Evolutionary conservation across 2,888 invertebrate genomes (phyloP).

Genomic region (Latrodectus hesperus): DNA sequence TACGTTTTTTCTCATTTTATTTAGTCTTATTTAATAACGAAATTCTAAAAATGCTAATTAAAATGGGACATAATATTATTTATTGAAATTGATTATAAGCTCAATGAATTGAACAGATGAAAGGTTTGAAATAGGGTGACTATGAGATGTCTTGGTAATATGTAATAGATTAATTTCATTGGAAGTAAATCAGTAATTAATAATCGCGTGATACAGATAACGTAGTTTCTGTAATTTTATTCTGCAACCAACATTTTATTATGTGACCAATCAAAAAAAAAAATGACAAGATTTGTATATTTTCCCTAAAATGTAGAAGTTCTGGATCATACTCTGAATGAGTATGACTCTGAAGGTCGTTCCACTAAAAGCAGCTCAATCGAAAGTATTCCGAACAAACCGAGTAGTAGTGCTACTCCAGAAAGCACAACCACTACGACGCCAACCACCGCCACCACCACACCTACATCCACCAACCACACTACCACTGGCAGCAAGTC

Average conservation of each 20-base stretch:
- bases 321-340: conserved; percentile 73
- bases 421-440: conserved; percentile 47
- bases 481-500: background rate
- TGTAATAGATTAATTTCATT: too few species aligned
- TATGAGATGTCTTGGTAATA: too few species aligned
- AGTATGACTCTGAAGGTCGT: conserved; percentile 71
- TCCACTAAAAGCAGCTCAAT: conserved; percentile 71
- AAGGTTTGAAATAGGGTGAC: too few species aligned
- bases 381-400: conserved; percentile 70
- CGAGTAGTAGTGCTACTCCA: conserved; percentile 70
- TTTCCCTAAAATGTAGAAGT: conserved; percentile 43
- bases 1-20: too few species aligned
- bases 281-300: background rate
- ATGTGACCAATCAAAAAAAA: background rate
- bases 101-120: too few species aligned
- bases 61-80: too few species aligned
- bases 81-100: too few species aligned
- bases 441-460: conserved; percentile 56
- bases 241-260: background rate
- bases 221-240: too few species aligned
- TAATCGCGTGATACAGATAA: too few species aligned
- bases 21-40: too few species aligned
- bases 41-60: too few species aligned
- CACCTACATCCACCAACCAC: conserved; percentile 48
- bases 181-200: too few species aligned